phyloP scores from a whole-genome alignment of 2,888 invertebrate genomes.

The Lomographa bimaculata region DNA sequence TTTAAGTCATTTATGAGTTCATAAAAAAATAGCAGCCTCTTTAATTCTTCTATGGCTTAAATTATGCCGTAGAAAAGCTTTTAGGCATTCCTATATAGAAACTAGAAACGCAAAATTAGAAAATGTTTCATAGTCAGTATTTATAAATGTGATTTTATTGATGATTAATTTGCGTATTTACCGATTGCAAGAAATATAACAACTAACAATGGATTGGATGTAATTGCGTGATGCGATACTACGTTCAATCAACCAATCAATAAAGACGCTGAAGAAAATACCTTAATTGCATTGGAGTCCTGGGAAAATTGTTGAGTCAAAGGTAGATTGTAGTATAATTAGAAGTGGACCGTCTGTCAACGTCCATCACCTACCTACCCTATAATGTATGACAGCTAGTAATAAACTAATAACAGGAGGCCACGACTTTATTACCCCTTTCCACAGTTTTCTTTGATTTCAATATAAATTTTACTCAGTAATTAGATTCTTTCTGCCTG shows the following conservation, averaged over 20 bases:
- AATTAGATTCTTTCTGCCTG: conserved; percentile 57
- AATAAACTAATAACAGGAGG: conserved; percentile 77
- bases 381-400: conserved; percentile 53
- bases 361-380: conserved; percentile 65
- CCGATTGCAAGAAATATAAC: no score
- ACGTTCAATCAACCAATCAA: conserved; percentile 20
- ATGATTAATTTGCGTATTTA: no score
- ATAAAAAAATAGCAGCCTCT: no score
- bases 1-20: no score
- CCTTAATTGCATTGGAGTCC: conserved; percentile 20
- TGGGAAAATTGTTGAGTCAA: conserved; percentile 18
- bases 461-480: conserved; percentile 54
- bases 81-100: no score
- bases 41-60: no score
- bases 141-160: no score
- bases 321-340: conserved; percentile 44
- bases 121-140: no score
- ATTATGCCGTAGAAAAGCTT: no score
- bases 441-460: conserved; percentile 78
- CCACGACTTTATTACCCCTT: conserved; percentile 58
- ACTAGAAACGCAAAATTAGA: no score
- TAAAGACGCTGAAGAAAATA: conserved; percentile 22
- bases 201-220: no score
- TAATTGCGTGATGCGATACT: no score
- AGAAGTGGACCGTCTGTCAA: conserved; percentile 50